Evolutionary conservation across 2,888 invertebrate species (phyloP).

Genomic region (Drosophila neonasuta): DNA sequence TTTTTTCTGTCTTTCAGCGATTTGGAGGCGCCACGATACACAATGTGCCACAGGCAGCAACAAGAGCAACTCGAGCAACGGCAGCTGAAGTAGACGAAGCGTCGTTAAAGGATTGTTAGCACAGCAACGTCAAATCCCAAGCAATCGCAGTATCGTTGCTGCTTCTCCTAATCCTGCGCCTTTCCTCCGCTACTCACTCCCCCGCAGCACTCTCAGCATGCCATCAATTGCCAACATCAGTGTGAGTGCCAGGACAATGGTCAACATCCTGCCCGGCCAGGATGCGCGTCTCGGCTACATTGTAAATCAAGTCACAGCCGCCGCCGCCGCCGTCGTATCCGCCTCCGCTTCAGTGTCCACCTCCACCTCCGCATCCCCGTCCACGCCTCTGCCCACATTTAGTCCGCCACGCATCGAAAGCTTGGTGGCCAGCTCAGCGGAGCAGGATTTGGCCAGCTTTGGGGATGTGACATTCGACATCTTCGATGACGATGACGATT

Average conservation of each 20-base stretch:
- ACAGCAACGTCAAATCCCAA: neutral
- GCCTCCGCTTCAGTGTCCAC: constrained; percentile 22
- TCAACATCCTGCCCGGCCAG: constrained; percentile 57
- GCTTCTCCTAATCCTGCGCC: too few relatives aligned
- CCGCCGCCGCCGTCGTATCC: constrained; percentile 31
- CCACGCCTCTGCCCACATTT: constrained; percentile 66
- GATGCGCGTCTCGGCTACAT: constrained; percentile 70
- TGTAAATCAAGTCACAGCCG: constrained; percentile 71
- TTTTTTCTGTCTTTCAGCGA: constrained; percentile 17
- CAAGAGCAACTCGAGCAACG: too few relatives aligned
- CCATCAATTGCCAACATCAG: constrained; percentile 68
- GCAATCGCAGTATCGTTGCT: constrained; percentile 1
- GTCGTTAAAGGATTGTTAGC: constrained; percentile 49
- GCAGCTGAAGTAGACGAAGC: constrained; percentile 46
- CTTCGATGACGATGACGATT: constrained; percentile 81
- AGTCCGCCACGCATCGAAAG: constrained; percentile 80
- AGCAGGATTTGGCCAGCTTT: constrained; percentile 76
- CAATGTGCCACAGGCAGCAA: constrained; percentile 42
- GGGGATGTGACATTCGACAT: constrained; percentile 80
- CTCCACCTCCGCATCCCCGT: constrained; percentile 11
- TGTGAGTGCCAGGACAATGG: constrained; percentile 53
- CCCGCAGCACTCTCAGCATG: constrained; percentile 43
- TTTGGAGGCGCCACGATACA: constrained; percentile 39
- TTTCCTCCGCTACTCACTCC: neutral
- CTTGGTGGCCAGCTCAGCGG: constrained; percentile 80